Evolutionary conservation across 2,888 invertebrate genomes (phyloP).

Genomic region (Xylota sylvarum): DNA sequence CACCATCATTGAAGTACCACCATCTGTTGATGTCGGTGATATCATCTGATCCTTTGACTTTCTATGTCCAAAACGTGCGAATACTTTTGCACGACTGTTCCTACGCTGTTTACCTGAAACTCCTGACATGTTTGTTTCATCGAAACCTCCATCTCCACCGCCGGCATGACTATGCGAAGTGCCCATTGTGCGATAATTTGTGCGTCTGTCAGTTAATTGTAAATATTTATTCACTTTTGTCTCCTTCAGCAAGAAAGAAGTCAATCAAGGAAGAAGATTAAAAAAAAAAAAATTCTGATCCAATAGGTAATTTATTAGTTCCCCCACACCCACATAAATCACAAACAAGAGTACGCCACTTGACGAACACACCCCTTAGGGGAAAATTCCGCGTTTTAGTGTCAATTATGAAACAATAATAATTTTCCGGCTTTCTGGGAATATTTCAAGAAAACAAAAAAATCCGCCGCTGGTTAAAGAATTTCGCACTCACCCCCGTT

Average conservation of each 20-base stretch:
- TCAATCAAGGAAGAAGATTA: not conserved
- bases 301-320: not conserved
- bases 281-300: not conserved
- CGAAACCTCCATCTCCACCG: constrained; percentile 28
- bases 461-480: constrained; percentile 25
- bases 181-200: constrained; percentile 49
- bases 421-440: constrained; percentile 25
- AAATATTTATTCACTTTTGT: constrained; percentile 1
- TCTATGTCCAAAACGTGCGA: constrained; percentile 82
- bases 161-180: constrained; percentile 54
- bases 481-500: constrained; percentile 18
- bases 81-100: constrained; percentile 81
- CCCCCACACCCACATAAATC: constrained; percentile 21
- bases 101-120: constrained; percentile 77
- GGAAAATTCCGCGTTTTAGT: constrained; percentile 26
- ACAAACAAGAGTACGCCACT: not conserved
- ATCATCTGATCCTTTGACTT: constrained; percentile 80
- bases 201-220: constrained; percentile 1
- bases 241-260: not conserved
- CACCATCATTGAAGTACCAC: constrained; percentile 58
- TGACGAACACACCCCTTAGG: constrained; percentile 47
- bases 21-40: constrained; percentile 72
- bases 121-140: constrained; percentile 48
- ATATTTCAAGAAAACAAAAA: constrained; percentile 21
- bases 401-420: constrained; percentile 56